These are phyloP conservation scores for Notamacropus eugenii DNA, from an alignment of 2,797 vertebrate genomes.

Conservation along the genomic window DNA sequence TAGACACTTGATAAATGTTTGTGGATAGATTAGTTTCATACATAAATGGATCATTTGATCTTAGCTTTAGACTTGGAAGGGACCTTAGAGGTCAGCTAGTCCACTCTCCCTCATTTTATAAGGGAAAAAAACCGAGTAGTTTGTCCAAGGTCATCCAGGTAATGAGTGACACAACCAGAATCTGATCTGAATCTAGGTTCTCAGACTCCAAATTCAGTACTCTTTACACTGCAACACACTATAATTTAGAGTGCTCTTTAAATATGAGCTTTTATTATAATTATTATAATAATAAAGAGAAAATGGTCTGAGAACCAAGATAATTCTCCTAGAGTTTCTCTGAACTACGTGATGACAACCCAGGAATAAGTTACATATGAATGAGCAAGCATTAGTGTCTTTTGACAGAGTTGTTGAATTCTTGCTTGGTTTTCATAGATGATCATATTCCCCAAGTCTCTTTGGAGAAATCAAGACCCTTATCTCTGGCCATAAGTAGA, in stretches of 20 bases:
- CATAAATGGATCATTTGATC: not conserved
- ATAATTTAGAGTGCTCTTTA: not conserved
- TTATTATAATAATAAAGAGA: not conserved
- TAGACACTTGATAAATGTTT: not conserved
- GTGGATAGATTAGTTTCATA: not conserved
- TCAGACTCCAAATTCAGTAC: not conserved
- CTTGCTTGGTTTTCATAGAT: not conserved
- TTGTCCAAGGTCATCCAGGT: not conserved
- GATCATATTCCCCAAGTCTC: not conserved
- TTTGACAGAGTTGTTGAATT: not conserved
- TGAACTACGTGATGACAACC: not conserved
- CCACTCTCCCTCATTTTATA: not conserved
- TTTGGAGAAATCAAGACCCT: not conserved
- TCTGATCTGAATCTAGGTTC: slow-evolving; percentile 7
- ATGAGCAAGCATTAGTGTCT: not conserved
- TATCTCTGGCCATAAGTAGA: not conserved
- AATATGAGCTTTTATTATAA: not conserved
- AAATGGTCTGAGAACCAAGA: not conserved
- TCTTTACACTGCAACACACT: not conserved
- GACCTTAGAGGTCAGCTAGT: not conserved
- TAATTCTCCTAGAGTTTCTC: not conserved
- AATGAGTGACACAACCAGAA: not conserved
- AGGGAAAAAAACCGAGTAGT: slow-evolving; percentile 11
- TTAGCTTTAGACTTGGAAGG: not conserved
- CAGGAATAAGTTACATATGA: not conserved